A percentile compares a stretch with the other conserved stretches of the same genome.
These are phyloP conservation scores for Druon quercuslanigerum DNA, from an alignment of 1,140 invertebrate species.

Conservation along the genomic window DNA sequence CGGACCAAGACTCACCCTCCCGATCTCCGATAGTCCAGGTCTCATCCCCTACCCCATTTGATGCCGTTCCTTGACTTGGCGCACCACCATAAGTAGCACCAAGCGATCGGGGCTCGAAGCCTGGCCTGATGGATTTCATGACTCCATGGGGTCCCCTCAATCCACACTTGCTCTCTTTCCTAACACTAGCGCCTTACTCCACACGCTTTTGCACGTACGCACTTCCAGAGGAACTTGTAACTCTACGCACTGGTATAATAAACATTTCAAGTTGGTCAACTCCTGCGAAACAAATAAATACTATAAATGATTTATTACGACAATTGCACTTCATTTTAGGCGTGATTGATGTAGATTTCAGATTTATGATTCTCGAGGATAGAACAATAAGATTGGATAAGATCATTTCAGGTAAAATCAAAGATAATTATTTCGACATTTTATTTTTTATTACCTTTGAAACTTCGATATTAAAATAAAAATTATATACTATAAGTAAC, in stretches of 20 bases:
- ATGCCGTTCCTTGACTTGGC: constrained; percentile 46
- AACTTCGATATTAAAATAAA: too few relatives aligned
- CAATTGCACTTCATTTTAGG: too few relatives aligned
- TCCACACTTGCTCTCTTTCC: constrained; percentile 54
- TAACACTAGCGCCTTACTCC: constrained; percentile 37
- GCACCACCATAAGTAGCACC: constrained; percentile 56
- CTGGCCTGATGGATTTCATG: constrained; percentile 69
- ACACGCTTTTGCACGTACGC: constrained; percentile 47
- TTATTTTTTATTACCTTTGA: too few relatives aligned
- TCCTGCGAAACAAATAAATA: too few relatives aligned
- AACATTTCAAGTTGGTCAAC: too few relatives aligned
- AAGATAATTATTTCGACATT: too few relatives aligned
- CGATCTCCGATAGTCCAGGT: constrained; percentile 39
- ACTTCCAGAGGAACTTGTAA: constrained; percentile 32
- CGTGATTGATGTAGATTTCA: too few relatives aligned
- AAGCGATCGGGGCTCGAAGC: constrained; percentile 46
- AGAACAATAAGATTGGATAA: too few relatives aligned
- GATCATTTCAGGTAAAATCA: too few relatives aligned
- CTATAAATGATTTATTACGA: too few relatives aligned
- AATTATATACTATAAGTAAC: too few relatives aligned
- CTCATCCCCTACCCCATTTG: constrained; percentile 51
- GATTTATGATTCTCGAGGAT: too few relatives aligned
- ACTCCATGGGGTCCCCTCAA: constrained; percentile 67
- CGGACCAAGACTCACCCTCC: constrained; percentile 19
- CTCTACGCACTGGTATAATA: neutral